phyloP scores from a whole-genome alignment of 2,888 invertebrate genomes.

The Euplexia lucipara region DNA sequence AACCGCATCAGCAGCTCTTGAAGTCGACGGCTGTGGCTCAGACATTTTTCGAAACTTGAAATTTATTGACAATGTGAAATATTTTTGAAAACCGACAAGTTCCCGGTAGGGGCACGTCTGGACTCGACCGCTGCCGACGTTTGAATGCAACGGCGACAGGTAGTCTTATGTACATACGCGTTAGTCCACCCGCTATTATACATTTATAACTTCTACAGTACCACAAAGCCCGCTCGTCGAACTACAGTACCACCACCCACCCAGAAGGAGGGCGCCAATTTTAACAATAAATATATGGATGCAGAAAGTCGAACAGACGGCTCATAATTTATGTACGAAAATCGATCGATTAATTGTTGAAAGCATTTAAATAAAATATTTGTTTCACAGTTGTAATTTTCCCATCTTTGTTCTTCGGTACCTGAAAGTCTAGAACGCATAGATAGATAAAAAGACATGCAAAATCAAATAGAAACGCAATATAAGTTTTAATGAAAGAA shows the following conservation, averaged over 20 bases:
- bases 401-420: background rate
- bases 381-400: background rate
- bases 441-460: slow-evolving; percentile 12
- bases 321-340: background rate
- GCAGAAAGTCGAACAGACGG: background rate
- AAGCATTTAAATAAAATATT: no score
- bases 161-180: background rate
- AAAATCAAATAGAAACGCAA: slow-evolving; percentile 5
- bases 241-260: background rate
- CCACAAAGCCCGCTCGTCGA: background rate
- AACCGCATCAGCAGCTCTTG: slow-evolving; percentile 5
- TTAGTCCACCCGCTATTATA: slow-evolving; percentile 6
- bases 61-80: background rate
- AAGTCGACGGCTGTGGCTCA: background rate
- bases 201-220: background rate
- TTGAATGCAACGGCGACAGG: slow-evolving; percentile 19
- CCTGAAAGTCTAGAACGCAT: slow-evolving; percentile 18
- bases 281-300: background rate
- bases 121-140: slow-evolving; percentile 1
- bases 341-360: background rate
- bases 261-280: background rate
- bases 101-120: slow-evolving; percentile 3
- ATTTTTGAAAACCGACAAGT: background rate
- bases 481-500: background rate
- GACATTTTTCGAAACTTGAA: slow-evolving; percentile 23